Base-by-base conservation (phyloP, 2,888 invertebrate species). In the Sabatieria punctata region DNA sequence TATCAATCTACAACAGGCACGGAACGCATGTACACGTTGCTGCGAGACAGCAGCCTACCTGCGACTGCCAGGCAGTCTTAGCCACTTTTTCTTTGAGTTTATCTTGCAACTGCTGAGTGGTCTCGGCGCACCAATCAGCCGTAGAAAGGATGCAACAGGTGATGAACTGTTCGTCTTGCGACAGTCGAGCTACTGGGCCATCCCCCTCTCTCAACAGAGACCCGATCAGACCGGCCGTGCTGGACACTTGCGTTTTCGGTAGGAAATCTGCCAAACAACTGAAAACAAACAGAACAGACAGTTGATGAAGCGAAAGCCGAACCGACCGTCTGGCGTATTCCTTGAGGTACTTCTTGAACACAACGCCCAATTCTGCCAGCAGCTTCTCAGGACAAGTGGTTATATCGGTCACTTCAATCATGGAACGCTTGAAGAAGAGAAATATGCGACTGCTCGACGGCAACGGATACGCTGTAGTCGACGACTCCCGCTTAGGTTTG, bases 61-160 rank as follows among this genome's bases (percentile, higher is more conserved):
- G 24, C 23, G 23, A 1, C 11, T 23, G 26, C 6, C 18, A 11
- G 18, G 26, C 41, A 26, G 43, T 6, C 33, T 47, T 37, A 18
- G 58, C 52, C 1, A 88, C 78, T 66, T 88, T 86, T 65, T 88
- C 85, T 57, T 82, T 80, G 0, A 93, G 72, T 64, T 93, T 93
- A 57, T 85, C 83, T 59, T 85, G 82, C 21, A 93, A 68, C 56
- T 97, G 93, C 55, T 86, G 79, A 0, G 89, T 88, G 0, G 95
- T 99, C 70, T 99, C 97, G 53, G 93, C 75, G 63, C 97, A 97
- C 73, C 97, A 99, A 66, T 99, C 97, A 0, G 93, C 82, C 0
- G 97, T 95, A 1, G 89, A 88, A 53, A 99, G 72, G 43, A 97
- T 83, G 66, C 79, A 77, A 61, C 81, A 81, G 27, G 79, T 75